A percentile compares a stretch with the other conserved stretches of the same genome.
These are phyloP conservation scores for Blastobasis adustella DNA, from an alignment of 2,888 invertebrate species.

Conservation along the genomic window DNA sequence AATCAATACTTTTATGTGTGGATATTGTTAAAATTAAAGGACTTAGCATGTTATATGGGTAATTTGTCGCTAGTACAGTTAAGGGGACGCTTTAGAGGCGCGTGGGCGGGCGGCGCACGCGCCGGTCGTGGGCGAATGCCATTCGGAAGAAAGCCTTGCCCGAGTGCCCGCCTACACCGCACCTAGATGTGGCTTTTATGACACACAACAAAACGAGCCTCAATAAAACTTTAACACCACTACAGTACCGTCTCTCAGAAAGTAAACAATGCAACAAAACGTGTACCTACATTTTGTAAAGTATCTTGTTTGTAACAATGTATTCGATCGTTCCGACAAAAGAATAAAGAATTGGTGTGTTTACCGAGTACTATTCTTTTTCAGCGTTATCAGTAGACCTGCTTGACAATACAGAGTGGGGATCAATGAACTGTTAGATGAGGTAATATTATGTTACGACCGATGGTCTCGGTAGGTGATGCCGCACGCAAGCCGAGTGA, in stretches of 20 bases:
- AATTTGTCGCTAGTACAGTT: slow-evolving; percentile 65
- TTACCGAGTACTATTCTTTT: slow-evolving; percentile 7
- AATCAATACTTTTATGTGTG: slow-evolving; percentile 16
- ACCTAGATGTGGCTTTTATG: slow-evolving; percentile 46
- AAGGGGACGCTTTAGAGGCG: slow-evolving; percentile 54
- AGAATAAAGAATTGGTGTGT: background rate
- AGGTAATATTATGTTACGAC: slow-evolving; percentile 20
- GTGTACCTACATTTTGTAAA: slow-evolving; percentile 23
- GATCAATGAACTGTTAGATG: slow-evolving; percentile 20
- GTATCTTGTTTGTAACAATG: slow-evolving; percentile 12
- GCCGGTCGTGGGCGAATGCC: slow-evolving; percentile 49
- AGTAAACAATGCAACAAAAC: slow-evolving; percentile 24
- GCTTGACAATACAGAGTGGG: slow-evolving; percentile 7
- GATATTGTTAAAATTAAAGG: slow-evolving; percentile 42
- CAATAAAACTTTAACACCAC: slow-evolving; percentile 49
- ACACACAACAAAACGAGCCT: slow-evolving; percentile 42
- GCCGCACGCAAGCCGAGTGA: slow-evolving; percentile 27
- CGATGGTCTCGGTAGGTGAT: slow-evolving; percentile 30
- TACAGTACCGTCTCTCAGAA: slow-evolving; percentile 30
- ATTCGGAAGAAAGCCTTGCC: slow-evolving; percentile 53
- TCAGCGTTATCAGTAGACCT: slow-evolving; percentile 19
- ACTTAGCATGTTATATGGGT: slow-evolving; percentile 35
- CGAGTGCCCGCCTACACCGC: slow-evolving; percentile 32
- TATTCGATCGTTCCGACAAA: slow-evolving; percentile 1
- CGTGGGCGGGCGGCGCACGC: slow-evolving; percentile 59